Percentiles rank a stretch among this genome's conserved stretches.
These are phyloP conservation scores for Watersipora subatra DNA, from an alignment of 1,140 invertebrate species.

Conservation along the genomic window DNA sequence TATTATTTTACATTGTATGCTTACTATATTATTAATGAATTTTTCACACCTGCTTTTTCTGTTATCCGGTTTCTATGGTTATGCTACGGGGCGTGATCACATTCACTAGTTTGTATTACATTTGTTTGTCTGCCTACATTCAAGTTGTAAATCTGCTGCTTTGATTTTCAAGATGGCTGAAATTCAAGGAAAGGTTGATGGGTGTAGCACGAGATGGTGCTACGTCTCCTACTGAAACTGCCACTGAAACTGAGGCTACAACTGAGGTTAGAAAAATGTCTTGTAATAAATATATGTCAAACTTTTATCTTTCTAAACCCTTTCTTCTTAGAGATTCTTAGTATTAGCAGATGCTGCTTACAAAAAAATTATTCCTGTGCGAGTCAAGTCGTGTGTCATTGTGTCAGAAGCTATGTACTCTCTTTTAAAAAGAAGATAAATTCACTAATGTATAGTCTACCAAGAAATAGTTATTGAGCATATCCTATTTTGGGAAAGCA, in stretches of 20 bases:
- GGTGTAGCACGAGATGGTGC: background rate
- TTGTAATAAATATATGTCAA: background rate
- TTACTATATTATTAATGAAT: too few species aligned
- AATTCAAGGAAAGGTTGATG: background rate
- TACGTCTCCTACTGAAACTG: background rate
- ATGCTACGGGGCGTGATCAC: background rate
- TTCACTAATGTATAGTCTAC: too few species aligned
- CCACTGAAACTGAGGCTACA: background rate
- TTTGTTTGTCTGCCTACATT: too few species aligned
- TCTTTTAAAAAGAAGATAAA: too few species aligned
- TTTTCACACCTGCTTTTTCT: too few species aligned
- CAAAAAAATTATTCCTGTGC: background rate
- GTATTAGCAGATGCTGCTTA: background rate
- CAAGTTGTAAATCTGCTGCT: too few species aligned
- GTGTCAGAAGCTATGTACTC: conserved; percentile 19
- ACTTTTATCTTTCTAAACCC: background rate
- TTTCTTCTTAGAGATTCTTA: background rate
- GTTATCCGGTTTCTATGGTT: background rate
- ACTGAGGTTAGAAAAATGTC: background rate
- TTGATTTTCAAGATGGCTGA: background rate
- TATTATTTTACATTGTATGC: too few species aligned
- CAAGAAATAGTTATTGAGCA: too few species aligned
- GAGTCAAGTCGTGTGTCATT: background rate
- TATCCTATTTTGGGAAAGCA: too few species aligned
- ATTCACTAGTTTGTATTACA: too few species aligned